Conservation (phyloP, 2,113 vertebrate species). For the Nanorana parkeri region DNA sequence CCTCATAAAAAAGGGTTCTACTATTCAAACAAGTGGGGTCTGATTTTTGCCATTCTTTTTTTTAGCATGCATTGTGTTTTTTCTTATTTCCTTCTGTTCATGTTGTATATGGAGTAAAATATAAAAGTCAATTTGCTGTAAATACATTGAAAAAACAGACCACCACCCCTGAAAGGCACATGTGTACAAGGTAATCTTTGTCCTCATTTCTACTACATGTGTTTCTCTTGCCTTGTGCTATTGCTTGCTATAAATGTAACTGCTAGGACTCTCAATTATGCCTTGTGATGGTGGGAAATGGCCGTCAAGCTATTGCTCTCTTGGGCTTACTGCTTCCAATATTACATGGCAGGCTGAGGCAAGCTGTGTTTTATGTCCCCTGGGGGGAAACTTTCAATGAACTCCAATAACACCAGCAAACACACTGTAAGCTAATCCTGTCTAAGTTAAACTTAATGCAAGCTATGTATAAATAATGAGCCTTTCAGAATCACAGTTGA, state of each 20-base stretch:
- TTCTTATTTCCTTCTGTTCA: too few relatives aligned
- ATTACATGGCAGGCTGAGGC: constrained; percentile 30
- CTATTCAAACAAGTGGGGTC: too few relatives aligned
- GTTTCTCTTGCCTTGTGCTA: not conserved
- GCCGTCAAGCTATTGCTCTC: constrained; percentile 34
- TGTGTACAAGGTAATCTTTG: constrained; percentile 23
- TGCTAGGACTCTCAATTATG: constrained; percentile 18
- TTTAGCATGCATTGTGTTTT: too few relatives aligned
- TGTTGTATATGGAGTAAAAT: too few relatives aligned
- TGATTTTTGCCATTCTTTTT: too few relatives aligned
- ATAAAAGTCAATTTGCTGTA: not conserved
- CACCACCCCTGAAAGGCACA: not conserved
- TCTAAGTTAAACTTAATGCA: constrained; percentile 28
- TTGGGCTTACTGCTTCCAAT: constrained; percentile 26
- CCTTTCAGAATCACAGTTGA: not conserved
- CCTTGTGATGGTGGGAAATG: constrained; percentile 26
- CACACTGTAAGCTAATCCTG: constrained; percentile 27
- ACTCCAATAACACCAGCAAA: constrained; percentile 46
- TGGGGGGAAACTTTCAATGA: constrained; percentile 8
- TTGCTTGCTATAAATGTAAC: constrained; percentile 11
- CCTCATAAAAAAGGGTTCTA: too few relatives aligned
- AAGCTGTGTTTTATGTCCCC: constrained; percentile 34
- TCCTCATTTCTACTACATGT: not conserved
- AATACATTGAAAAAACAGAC: constrained; percentile 8
- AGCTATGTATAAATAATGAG: constrained; percentile 36